Percentiles rank a stretch among this genome's conserved stretches.
Evolutionary conservation across 2,797 vertebrate species (phyloP).

Genomic region (Sebastes diploproa): DNA sequence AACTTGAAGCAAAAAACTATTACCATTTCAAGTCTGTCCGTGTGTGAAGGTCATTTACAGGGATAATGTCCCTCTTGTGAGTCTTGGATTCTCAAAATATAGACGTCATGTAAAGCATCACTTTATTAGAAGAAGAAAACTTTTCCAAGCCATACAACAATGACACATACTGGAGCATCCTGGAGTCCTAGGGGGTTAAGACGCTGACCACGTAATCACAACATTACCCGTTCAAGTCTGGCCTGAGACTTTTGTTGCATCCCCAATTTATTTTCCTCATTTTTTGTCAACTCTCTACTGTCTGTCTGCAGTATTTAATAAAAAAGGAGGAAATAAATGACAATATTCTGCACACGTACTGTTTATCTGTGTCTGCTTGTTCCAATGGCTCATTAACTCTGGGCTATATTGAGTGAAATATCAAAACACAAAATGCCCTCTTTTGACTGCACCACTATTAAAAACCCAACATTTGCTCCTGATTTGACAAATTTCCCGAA

Average conservation of each 20-base stretch:
- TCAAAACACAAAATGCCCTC: not conserved
- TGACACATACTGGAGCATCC: not conserved
- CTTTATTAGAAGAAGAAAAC: not conserved
- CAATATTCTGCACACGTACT: not conserved
- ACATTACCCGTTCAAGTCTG: constrained; percentile 2
- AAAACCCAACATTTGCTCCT: not conserved
- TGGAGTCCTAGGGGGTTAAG: not conserved
- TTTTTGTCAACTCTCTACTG: not conserved
- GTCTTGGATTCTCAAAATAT: not conserved
- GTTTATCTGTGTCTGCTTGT: not conserved
- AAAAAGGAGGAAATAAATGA: not conserved
- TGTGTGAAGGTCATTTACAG: not conserved
- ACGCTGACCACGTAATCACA: constrained; percentile 3
- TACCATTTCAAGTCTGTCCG: not conserved
- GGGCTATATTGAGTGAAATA: not conserved
- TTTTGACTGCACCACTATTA: not conserved
- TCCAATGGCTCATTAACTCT: not conserved
- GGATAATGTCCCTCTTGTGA: not conserved
- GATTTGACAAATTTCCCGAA: not conserved
- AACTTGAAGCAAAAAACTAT: not conserved
- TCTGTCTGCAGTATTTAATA: not conserved
- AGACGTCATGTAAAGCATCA: not conserved
- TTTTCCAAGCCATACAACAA: no score
- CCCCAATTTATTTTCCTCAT: no score
- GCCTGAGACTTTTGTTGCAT: not conserved